Evolutionary conservation across 2,888 invertebrate genomes (phyloP).

Genomic region (Lycophotia porphyrea): DNA sequence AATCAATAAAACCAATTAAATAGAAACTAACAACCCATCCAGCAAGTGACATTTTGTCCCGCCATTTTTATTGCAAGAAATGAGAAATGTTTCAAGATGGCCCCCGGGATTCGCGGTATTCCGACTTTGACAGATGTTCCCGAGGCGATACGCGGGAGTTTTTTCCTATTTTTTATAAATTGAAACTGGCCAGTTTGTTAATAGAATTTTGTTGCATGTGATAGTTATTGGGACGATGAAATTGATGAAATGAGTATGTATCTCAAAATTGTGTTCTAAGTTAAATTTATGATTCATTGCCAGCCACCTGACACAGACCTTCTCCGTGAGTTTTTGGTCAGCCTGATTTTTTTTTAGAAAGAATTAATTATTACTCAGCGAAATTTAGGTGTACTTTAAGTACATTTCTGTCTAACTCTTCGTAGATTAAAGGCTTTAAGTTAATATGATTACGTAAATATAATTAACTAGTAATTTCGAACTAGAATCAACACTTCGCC

Average conservation of each 20-base stretch:
- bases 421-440: not conserved
- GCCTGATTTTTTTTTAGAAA: not conserved
- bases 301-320: not conserved
- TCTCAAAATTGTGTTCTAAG: not conserved
- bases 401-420: not conserved
- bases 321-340: not conserved
- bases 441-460: not conserved
- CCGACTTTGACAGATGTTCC: conserved; percentile 54
- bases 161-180: conserved; percentile 38
- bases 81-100: conserved; percentile 33
- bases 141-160: conserved; percentile 28
- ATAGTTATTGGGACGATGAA: conserved; percentile 1
- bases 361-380: not conserved
- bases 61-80: conserved; percentile 52
- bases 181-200: conserved; percentile 16
- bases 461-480: not conserved
- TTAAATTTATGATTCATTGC: not conserved
- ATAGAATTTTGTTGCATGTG: conserved; percentile 1
- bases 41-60: conserved; percentile 40
- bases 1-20: conserved; percentile 52
- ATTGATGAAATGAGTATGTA: conserved; percentile 1
- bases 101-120: conserved; percentile 36
- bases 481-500: not conserved
- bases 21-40: conserved; percentile 37
- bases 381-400: not conserved